Evolutionary conservation across 2,888 invertebrate genomes (phyloP).

Genomic region (Parascotia fuliginaria): DNA sequence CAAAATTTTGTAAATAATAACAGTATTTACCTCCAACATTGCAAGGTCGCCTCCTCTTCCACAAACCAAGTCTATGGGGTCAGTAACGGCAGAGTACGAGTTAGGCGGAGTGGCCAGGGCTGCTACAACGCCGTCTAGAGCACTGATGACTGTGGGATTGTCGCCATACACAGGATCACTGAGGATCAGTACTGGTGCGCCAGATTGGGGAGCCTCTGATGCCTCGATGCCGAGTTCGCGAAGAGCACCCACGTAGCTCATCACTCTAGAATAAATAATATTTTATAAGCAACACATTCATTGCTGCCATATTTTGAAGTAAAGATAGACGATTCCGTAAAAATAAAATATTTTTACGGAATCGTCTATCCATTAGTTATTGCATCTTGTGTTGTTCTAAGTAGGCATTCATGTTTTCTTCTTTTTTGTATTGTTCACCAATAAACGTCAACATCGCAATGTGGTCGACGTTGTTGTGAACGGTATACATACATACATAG

Average conservation of each 20-base stretch:
- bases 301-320: too few relatives aligned
- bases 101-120: slow-evolving; percentile 91
- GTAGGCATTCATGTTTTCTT: too few relatives aligned
- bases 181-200: slow-evolving; percentile 71
- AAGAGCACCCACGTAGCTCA: slow-evolving; percentile 89
- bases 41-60: slow-evolving; percentile 91
- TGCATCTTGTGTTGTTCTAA: too few relatives aligned
- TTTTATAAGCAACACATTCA: too few relatives aligned
- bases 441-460: too few relatives aligned
- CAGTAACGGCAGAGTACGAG: slow-evolving; percentile 91
- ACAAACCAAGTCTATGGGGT: slow-evolving; percentile 93
- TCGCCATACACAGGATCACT: slow-evolving; percentile 86
- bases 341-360: too few relatives aligned
- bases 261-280: slow-evolving; percentile 85
- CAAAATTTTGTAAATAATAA: too few relatives aligned
- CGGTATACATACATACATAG: too few relatives aligned
- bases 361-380: too few relatives aligned
- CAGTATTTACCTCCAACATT: slow-evolving; percentile 91
- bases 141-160: slow-evolving; percentile 69
- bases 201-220: slow-evolving; percentile 64
- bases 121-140: slow-evolving; percentile 79
- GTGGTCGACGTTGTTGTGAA: too few relatives aligned
- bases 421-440: too few relatives aligned
- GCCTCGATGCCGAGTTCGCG: slow-evolving; percentile 88
- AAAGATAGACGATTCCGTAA: too few relatives aligned